A percentile compares a stretch with the other conserved stretches of the same genome.
Evolutionary conservation across 2,113 vertebrate species (phyloP).

Genomic region (Drymodes brunneopygia): DNA sequence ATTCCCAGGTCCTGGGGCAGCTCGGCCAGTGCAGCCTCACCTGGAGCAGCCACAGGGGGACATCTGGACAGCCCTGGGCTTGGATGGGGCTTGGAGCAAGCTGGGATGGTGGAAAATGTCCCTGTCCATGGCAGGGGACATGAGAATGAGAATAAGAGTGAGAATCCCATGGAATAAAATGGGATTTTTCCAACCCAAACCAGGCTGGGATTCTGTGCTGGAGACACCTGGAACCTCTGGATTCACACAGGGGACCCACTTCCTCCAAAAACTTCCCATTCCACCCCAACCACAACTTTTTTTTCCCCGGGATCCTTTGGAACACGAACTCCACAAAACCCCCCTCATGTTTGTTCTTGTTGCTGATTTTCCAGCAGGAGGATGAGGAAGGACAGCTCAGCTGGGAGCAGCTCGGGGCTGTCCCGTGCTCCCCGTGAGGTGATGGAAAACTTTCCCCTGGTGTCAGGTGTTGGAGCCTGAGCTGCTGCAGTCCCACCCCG

Average conservation of each 20-base stretch:
- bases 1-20: no score
- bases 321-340: background rate
- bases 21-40: no score
- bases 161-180: background rate
- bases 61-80: no score
- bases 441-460: constrained; percentile 63
- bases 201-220: rapidly evolving
- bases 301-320: background rate
- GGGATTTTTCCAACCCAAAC: background rate
- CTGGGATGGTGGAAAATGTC: background rate
- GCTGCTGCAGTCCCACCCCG: constrained; percentile 45
- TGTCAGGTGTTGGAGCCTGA: constrained; percentile 63
- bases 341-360: rapidly evolving
- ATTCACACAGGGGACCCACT: rapidly evolving
- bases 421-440: background rate
- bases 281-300: background rate
- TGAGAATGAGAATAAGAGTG: no score
- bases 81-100: background rate
- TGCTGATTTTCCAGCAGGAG: background rate
- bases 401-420: background rate
- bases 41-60: no score
- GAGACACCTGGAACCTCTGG: background rate
- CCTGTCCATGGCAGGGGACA: background rate
- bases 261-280: background rate
- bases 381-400: background rate